These are phyloP conservation scores for Ceratothoa steindachneri DNA, from an alignment of 2,888 invertebrate species.

Conservation along the genomic window DNA sequence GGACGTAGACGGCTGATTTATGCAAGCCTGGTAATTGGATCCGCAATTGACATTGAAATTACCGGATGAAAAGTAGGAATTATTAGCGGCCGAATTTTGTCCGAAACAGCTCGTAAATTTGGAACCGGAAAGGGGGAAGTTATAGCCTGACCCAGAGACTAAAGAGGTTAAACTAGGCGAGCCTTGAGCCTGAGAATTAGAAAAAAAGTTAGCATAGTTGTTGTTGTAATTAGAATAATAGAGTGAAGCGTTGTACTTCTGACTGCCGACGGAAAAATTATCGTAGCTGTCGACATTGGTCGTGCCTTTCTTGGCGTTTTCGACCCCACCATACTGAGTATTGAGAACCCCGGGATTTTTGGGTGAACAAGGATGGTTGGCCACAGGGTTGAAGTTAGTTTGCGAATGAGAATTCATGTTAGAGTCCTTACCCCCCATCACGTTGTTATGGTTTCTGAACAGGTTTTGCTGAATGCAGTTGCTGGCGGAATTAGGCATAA, in stretches of 20 bases:
- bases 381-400: background rate
- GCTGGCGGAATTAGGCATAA: background rate
- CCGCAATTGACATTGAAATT: slow-evolving; percentile 8
- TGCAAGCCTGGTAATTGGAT: slow-evolving; percentile 3
- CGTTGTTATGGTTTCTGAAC: slow-evolving; percentile 3
- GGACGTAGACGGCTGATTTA: background rate
- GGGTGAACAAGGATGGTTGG: background rate
- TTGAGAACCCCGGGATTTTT: background rate
- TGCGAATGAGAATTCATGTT: slow-evolving; percentile 8
- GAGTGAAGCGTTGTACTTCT: background rate
- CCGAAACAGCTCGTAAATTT: background rate
- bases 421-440: background rate
- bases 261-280: background rate
- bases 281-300: background rate
- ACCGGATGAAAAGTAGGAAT: slow-evolving; percentile 1
- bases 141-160: background rate
- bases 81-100: slow-evolving; percentile 5
- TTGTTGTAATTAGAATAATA: slow-evolving; percentile 9
- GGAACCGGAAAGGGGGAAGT: slow-evolving; percentile 2
- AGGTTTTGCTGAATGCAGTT: background rate
- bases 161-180: slow-evolving; percentile 3
- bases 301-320: background rate
- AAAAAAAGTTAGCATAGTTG: background rate
- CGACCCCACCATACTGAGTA: background rate
- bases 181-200: background rate